Evolutionary conservation across 2,888 invertebrate genomes (phyloP).

Genomic region (Uropetala carovei): DNA sequence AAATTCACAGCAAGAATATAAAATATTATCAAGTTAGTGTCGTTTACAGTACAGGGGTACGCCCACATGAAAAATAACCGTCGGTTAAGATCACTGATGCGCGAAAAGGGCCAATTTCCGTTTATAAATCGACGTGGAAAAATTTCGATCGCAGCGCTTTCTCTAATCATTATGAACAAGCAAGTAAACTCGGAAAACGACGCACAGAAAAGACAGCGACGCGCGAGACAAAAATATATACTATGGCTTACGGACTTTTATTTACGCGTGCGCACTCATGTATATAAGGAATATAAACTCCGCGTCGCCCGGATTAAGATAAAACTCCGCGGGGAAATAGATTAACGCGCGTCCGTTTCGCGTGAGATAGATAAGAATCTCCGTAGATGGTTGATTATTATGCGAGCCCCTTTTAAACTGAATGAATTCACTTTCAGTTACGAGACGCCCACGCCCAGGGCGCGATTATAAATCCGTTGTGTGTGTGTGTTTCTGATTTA

Average conservation of each 20-base stretch:
- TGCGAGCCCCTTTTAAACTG: not conserved
- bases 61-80: not conserved
- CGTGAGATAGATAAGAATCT: constrained; percentile 18
- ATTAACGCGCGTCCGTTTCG: constrained; percentile 9
- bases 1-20: no score
- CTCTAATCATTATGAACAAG: not conserved
- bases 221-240: not conserved
- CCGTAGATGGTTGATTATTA: constrained; percentile 16
- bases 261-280: not conserved
- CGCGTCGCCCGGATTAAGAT: constrained; percentile 3
- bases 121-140: no score
- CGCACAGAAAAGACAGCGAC: not conserved
- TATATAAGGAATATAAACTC: not conserved
- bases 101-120: not conserved
- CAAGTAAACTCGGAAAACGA: not conserved
- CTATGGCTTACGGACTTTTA: not conserved
- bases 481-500: constrained; percentile 10
- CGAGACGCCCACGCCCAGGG: constrained; percentile 16
- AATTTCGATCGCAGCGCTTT: not conserved
- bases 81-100: not conserved
- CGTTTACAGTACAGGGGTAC: not conserved
- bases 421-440: constrained; percentile 12
- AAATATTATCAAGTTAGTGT: no score
- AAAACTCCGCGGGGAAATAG: constrained; percentile 19
- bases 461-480: constrained; percentile 11